These are phyloP conservation scores for Trachops cirrhosus DNA, from an alignment of 2,797 vertebrate genomes.

Conservation along the genomic window DNA sequence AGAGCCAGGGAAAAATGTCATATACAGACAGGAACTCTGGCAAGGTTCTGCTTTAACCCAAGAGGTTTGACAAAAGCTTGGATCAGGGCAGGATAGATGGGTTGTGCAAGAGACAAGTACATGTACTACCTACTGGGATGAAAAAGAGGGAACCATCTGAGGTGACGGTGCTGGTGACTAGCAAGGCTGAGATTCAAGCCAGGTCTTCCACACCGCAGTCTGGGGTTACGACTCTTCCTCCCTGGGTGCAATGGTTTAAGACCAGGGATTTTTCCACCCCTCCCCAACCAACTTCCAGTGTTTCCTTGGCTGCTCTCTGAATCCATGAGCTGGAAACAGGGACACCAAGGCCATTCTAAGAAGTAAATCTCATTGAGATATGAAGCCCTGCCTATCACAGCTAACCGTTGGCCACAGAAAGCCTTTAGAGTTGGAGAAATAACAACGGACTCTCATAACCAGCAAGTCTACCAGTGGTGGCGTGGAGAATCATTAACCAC, in stretches of 20 bases:
- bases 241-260: neutral
- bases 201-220: neutral
- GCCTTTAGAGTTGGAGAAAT: neutral
- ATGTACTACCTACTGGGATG: too few relatives aligned
- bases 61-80: neutral
- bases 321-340: neutral
- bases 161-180: neutral
- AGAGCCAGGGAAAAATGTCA: neutral
- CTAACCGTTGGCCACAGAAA: neutral
- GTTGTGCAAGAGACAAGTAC: neutral
- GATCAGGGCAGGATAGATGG: neutral
- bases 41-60: neutral
- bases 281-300: neutral
- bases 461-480: neutral
- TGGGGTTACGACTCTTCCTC: neutral
- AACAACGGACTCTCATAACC: neutral
- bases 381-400: neutral
- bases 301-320: constrained; percentile 4
- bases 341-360: constrained; percentile 6
- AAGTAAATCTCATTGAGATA: neutral
- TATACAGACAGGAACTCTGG: neutral
- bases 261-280: neutral
- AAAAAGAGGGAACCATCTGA: neutral
- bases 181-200: neutral
- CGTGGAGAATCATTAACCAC: constrained; percentile 41